These are phyloP conservation scores for Maniola jurtina DNA, from an alignment of 1,140 invertebrate species.

Conservation along the genomic window DNA sequence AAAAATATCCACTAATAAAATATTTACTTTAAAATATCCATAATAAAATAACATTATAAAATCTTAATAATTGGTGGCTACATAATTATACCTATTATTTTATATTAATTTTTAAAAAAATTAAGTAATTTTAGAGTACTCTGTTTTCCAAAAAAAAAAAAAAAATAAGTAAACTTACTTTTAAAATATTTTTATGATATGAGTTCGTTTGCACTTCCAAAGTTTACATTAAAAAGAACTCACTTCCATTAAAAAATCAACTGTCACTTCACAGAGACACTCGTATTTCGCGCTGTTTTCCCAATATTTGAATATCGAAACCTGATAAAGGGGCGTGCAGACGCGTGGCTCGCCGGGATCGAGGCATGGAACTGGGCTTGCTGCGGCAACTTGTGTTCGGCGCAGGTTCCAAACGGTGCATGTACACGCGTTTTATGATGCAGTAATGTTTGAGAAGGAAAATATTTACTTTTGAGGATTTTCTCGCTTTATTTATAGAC, in stretches of 20 bases:
- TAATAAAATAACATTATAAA: too few species aligned
- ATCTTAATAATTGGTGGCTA: too few species aligned
- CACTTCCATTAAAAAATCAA: conserved; percentile 12
- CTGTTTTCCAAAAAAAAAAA: background rate
- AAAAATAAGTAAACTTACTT: background rate
- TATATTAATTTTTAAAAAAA: too few species aligned
- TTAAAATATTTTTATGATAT: background rate
- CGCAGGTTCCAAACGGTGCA: conserved; percentile 21
- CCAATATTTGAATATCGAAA: conserved; percentile 7
- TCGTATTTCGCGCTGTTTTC: conserved; percentile 20
- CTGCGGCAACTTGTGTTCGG: conserved; percentile 14
- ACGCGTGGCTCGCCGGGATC: conserved; percentile 4
- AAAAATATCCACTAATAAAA: too few species aligned
- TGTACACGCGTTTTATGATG: conserved; percentile 10
- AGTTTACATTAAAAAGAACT: background rate
- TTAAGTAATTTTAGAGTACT: background rate
- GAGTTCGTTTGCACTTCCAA: background rate
- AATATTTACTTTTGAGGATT: background rate
- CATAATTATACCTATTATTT: too few species aligned
- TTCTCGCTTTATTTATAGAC: background rate
- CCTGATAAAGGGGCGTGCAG: conserved; percentile 1
- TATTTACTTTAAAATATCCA: too few species aligned
- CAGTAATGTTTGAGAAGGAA: conserved; percentile 8
- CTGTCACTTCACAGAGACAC: conserved; percentile 25
- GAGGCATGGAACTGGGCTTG: conserved; percentile 13